Conservation (phyloP, 2,888 invertebrate genomes). For the Ceratothoa steindachneri region DNA sequence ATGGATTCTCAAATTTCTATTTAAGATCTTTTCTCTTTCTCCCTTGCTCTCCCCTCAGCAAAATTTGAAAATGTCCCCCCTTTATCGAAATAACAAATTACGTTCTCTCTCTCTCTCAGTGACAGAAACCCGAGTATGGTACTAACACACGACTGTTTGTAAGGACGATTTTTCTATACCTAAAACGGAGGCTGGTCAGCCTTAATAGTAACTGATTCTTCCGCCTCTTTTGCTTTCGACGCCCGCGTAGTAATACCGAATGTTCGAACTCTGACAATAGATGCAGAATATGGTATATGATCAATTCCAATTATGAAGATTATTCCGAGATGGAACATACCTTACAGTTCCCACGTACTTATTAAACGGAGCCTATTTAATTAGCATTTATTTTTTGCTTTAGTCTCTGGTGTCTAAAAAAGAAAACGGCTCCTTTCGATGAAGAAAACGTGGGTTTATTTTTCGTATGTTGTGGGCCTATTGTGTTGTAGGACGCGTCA, state of each 20-base stretch:
- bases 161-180: not conserved
- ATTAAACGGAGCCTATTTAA: not conserved
- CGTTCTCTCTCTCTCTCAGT: too few species aligned
- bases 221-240: not conserved
- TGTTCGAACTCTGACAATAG: slow-evolving; percentile 1
- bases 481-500: too few species aligned
- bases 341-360: not conserved
- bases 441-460: not conserved
- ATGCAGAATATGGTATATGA: slow-evolving; percentile 6
- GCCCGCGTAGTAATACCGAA: not conserved
- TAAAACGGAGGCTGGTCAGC: not conserved
- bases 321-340: slow-evolving; percentile 7
- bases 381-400: slow-evolving; percentile 1
- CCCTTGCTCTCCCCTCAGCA: too few species aligned
- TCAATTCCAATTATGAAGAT: slow-evolving; percentile 13
- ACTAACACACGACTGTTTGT: too few species aligned
- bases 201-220: not conserved
- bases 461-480: too few species aligned
- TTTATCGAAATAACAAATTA: not conserved
- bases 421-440: not conserved
- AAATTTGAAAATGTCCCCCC: not conserved
- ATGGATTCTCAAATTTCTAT: not conserved
- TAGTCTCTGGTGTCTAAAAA: slow-evolving; percentile 4
- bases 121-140: too few species aligned
- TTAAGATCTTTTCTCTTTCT: not conserved